Conservation (phyloP, 1,140 invertebrate genomes). For the Rhagoletis pomonella region DNA sequence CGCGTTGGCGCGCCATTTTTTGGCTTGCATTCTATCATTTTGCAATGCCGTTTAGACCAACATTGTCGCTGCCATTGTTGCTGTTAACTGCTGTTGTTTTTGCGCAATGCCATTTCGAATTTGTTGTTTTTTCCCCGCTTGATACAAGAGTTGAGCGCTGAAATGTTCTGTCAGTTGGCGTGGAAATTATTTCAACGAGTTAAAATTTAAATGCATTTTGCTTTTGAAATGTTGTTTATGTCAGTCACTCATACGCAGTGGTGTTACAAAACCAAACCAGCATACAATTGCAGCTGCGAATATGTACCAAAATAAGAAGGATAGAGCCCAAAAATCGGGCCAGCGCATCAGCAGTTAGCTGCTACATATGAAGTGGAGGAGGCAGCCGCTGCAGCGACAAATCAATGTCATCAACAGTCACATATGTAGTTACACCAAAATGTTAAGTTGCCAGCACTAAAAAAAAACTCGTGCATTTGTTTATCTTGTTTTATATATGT, state of each 20-base stretch:
- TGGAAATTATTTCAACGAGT: conserved; percentile 54
- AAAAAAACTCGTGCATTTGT: background rate
- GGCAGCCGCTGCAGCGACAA: conserved; percentile 34
- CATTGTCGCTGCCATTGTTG: conserved; percentile 33
- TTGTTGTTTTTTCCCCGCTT: background rate
- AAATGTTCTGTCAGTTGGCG: conserved; percentile 50
- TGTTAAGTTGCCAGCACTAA: background rate
- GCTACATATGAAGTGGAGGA: background rate
- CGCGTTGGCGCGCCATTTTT: conserved; percentile 42
- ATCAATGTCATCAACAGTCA: conserved; percentile 54
- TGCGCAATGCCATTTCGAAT: background rate
- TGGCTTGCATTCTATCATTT: conserved; percentile 47
- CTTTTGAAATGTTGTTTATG: conserved; percentile 36
- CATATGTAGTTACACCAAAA: background rate
- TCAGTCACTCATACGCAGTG: conserved; percentile 50
- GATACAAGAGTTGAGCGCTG: conserved; percentile 27
- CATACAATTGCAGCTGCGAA: conserved; percentile 2
- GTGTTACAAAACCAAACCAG: background rate
- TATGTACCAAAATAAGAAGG: background rate
- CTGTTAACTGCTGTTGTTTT: conserved; percentile 19
- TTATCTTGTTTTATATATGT: background rate
- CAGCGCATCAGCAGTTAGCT: conserved; percentile 15
- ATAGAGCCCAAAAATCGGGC: background rate
- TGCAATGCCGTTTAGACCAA: conserved; percentile 16
- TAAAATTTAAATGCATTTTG: conserved; percentile 52